Evolutionary conservation across 2,797 vertebrate genomes (phyloP).

Genomic region (Pseudotriccus pelzelni): DNA sequence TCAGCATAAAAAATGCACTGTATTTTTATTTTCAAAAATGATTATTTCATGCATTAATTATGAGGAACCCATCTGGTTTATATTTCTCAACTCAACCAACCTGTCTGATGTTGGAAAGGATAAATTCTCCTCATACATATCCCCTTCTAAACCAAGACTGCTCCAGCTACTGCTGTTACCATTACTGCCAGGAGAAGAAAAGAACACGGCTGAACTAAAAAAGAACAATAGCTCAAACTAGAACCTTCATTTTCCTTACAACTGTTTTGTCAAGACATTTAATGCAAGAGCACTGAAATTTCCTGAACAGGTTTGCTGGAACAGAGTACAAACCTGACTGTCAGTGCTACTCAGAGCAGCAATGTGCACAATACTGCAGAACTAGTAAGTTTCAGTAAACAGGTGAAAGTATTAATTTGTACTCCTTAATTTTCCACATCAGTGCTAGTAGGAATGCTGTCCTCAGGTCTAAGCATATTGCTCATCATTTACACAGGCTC

Average conservation of each 20-base stretch:
- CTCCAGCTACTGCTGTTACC: constrained; percentile 99
- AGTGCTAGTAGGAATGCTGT: not conserved
- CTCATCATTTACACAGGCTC: not conserved
- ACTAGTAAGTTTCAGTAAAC: not conserved
- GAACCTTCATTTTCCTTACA: constrained; percentile 54
- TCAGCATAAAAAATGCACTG: constrained; percentile 50
- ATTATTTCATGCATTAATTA: constrained; percentile 84
- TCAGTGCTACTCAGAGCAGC: not conserved
- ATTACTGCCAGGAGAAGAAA: constrained; percentile 93
- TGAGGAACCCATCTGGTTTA: constrained; percentile 71
- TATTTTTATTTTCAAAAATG: constrained; percentile 67
- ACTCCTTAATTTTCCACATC: not conserved
- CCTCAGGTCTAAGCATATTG: not conserved
- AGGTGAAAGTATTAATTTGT: not conserved
- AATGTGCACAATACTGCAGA: not conserved
- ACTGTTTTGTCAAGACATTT: constrained; percentile 20
- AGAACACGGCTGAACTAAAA: constrained; percentile 82
- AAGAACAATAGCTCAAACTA: constrained; percentile 62
- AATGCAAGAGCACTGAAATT: not conserved
- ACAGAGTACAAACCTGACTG: not conserved
- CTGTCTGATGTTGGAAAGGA: constrained; percentile 98
- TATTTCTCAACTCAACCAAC: constrained; percentile 85
- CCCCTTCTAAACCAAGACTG: constrained; percentile 99
- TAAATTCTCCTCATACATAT: constrained; percentile 95
- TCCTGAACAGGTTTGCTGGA: not conserved